Evolutionary conservation across 2,797 vertebrate genomes (phyloP), one percentile per base, ranked within the genome.

Genomic region (Acanthurus leucopareius): DNA sequence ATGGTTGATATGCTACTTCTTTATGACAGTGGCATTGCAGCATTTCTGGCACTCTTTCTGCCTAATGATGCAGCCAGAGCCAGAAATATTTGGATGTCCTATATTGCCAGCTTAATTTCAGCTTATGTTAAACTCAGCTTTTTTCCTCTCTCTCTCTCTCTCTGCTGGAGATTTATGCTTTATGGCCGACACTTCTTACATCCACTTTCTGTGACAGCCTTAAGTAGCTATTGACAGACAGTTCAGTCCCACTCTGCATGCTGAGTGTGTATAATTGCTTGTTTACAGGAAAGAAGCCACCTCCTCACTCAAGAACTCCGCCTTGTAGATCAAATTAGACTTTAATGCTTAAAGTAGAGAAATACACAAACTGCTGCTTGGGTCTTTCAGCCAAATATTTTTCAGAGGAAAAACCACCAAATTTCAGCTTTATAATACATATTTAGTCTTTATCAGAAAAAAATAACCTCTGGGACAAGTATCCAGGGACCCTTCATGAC

Each of bases 41-140:
- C 85, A 67, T 56, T 83, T 78, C 78, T 88, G 70, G 61, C 72
- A 77, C 75, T 83, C 77, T 77, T 69, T 87, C 84, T 81, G 82
- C 69, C 79, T 92, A 90, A 94, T 89, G 91, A 93, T 89, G 83
- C 80, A 88, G 87, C 86, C 77, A 73, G 47, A 90, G 86, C 82
- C 60, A 20, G 75, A 90, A 83, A 93, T 88, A 86, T 86, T 91
- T 83, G 87, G 83, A 84, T 90, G 86, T 88, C 87, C 86, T 85
- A 91, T 91, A 91, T 90, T 94, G 86, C 91, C 93, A 92, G 92
- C 89, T 94, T 94, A 92, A 92, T 93, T 93, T 93, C 92, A 92
- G 91, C 85, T 93, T 92, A 94, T 92, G 88, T 90, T 91, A 92
- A 93, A 95, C 89, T 90, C 88, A 62, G 59, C 77, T 82, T 72